Conservation (phyloP, 1,140 invertebrate genomes). For the Leptoteleia sp. region DNA sequence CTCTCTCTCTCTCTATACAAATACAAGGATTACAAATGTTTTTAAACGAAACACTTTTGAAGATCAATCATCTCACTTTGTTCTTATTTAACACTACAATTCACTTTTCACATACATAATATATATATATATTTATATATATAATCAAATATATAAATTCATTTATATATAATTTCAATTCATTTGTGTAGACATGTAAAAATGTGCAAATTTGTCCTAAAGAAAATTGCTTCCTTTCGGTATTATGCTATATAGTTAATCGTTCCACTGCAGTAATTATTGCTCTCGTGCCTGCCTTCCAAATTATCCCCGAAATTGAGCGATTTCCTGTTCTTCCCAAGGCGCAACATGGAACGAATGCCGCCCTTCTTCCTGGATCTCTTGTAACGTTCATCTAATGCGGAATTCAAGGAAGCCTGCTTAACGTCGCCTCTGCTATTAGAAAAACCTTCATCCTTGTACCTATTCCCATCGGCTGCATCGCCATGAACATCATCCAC, state of each 20-base stretch:
- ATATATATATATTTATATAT: slow-evolving; percentile 49
- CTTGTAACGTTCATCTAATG: slow-evolving; percentile 85
- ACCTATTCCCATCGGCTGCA: slow-evolving; percentile 75
- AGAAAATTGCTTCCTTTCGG: slow-evolving; percentile 9
- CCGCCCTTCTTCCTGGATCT: slow-evolving; percentile 87
- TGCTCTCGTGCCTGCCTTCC: slow-evolving; percentile 76
- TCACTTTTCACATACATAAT: slow-evolving; percentile 17
- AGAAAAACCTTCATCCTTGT: slow-evolving; percentile 84
- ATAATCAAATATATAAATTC: slow-evolving; percentile 16
- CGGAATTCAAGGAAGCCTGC: slow-evolving; percentile 86
- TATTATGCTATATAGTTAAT: slow-evolving; percentile 80
- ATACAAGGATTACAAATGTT: slow-evolving; percentile 51
- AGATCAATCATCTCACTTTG: slow-evolving; percentile 54
- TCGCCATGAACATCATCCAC: slow-evolving; percentile 83
- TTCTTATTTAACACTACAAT: slow-evolving; percentile 47
- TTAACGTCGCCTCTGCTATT: slow-evolving; percentile 84
- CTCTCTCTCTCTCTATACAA: slow-evolving; percentile 63
- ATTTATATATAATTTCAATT: slow-evolving; percentile 30
- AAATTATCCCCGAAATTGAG: slow-evolving; percentile 80
- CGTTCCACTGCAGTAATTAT: slow-evolving; percentile 79
- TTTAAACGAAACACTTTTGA: slow-evolving; percentile 40
- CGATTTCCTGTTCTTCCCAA: slow-evolving; percentile 79
- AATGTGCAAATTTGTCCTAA: slow-evolving; percentile 52
- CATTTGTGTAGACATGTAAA: slow-evolving; percentile 29
- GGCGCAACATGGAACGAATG: slow-evolving; percentile 90